Evolutionary conservation across 2,797 vertebrate genomes (phyloP), one percentile per base, ranked within the genome.

Genomic region (Diglossa cyanea): DNA sequence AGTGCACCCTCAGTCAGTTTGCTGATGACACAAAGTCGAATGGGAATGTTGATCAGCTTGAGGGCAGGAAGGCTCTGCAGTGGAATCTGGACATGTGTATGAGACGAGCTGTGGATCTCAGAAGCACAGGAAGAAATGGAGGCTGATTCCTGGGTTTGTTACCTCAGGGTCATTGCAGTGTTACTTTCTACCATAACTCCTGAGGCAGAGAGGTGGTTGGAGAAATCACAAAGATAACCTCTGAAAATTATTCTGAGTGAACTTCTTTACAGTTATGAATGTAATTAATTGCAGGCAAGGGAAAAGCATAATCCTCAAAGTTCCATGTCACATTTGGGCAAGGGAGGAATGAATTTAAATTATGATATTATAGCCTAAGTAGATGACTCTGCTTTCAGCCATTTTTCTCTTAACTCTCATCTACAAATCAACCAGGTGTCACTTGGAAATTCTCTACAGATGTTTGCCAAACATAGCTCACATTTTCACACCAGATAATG

Each of bases 11-110:
- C 37, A 37, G 31, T 42, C 31, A 58, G 21, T 37, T 58, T 58
- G 71, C 44, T 44, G 39, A 37, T 5, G 2, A 44, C n/a, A 51
- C 0, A 0, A 44, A n/a, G 37, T 1, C 37, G n/a, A 15, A 37
- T 37, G n/a, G n/a, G n/a, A 37, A 14, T 26, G 21, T 19, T 51
- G 37, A 37, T 44, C 71, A 66, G 45, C 15, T 51, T 26, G n/a
- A 74, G 61, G 14, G 8, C 12, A 74, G 53, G n/a, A 58, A n/a
- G 23, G 23, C 15, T 66, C 18, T 58, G 10, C 18, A 66, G 23
- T 31, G 45, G 26, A 23, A 51, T 37, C 23, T 66, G 61, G 61
- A 17, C 2, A 1, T 31, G 2, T 18, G 15, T 50, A 11, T 78
- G 10, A 72, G 15, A 54, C 57, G 37, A 87, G 17, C 39, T n/a